These are phyloP conservation scores for Vulpes lagopus DNA, from an alignment of 2,113 vertebrate genomes.

Conservation along the genomic window DNA sequence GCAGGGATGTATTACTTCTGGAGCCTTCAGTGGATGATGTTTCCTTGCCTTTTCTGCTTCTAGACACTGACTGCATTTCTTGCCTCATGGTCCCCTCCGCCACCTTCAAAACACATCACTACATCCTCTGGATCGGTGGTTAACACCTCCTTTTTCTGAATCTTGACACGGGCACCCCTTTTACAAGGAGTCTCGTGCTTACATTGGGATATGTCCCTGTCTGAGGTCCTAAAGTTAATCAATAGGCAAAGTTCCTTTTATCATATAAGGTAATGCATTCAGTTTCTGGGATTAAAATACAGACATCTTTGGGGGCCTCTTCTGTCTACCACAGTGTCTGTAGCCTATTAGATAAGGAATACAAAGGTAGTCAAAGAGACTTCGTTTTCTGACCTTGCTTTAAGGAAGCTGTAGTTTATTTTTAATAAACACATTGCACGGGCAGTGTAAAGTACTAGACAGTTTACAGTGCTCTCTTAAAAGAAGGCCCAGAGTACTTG, in stretches of 20 bases:
- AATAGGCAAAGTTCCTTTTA: not conserved
- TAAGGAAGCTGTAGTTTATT: not conserved
- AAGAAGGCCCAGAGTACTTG: not conserved
- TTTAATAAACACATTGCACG: not conserved
- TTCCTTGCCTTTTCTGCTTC: not conserved
- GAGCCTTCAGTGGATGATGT: not conserved
- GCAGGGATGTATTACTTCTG: not conserved
- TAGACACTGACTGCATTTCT: not conserved
- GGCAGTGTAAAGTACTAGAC: too few relatives aligned
- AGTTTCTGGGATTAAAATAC: not conserved
- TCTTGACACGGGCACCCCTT: not conserved
- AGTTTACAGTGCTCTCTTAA: not conserved
- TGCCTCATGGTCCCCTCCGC: not conserved
- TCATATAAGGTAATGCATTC: not conserved
- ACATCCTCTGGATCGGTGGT: not conserved
- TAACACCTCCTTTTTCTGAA: not conserved
- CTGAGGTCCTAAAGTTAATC: not conserved
- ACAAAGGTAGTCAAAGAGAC: not conserved
- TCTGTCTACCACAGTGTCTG: not conserved
- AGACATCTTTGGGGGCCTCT: too few relatives aligned
- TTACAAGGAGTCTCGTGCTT: not conserved
- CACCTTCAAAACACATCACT: not conserved
- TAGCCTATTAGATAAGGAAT: not conserved
- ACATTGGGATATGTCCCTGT: not conserved
- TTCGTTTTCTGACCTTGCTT: not conserved